Base-by-base conservation (phyloP, 2,888 invertebrate species). In the Poecilobothrus nobilitatus region DNA sequence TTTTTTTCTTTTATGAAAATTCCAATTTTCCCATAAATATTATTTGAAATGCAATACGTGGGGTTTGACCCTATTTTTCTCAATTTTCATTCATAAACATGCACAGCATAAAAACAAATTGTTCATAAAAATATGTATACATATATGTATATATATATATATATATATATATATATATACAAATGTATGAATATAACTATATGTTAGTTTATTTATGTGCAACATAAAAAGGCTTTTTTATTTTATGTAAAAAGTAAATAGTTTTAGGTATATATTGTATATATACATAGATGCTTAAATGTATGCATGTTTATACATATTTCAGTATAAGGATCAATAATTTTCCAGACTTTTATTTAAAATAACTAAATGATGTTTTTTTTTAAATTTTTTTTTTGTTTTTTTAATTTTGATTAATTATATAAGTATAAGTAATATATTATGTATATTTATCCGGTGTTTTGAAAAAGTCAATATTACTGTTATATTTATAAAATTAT, bases 31-130 rank as follows among this genome's bases (percentile, higher is more conserved):
- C 7, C n/a, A 53, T 53, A 53, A 15, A 53, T 18, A 6, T 53
- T 18, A 53, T 53, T 53, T 53, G 6, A 53, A 53, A 53, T 53
- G 15, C 53, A 53, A 53, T 53, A 53, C 53, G 53, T 53, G 53
- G 53, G 53, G 53, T 53, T 53, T 53, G 53, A 53, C 53, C 53
- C 53, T n/a, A 53, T 53, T 53, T 53, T 53, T 6, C 53, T 6
- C 53, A 18, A 53, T 53, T 53, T 53, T 53, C 53, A 53, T 53
- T 53, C 53, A 53, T 53, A 53, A 53, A 53, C n/a, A 53, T 53
- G 53, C 15, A 53, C 53, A 18, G n/a, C 9, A 53, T 53, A 53
- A n/a, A 18, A 53, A 53, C 53, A 53, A 53, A 53, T 8, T 10
- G 37, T 10, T 10, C 7, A 5, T 37, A 61, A 21, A 63, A 21